phyloP scores from a whole-genome alignment of 2,797 vertebrate species.

The Argentina silus region DNA sequence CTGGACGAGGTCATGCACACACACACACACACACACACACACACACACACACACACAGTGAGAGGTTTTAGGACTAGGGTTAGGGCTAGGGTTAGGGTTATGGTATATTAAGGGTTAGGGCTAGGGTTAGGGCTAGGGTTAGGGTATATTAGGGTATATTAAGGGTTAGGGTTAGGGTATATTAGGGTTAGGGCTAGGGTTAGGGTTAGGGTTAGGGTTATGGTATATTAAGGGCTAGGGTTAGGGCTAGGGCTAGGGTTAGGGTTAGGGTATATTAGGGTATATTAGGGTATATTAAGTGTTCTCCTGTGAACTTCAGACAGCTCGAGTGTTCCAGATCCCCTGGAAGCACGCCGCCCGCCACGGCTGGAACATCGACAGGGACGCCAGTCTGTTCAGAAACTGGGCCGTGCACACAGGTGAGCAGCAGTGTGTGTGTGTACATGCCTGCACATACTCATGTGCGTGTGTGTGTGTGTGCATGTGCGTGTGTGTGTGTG shows the following conservation, averaged over 20 bases:
- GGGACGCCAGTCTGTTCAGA: conserved; percentile 81
- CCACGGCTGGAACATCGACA: conserved; percentile 83
- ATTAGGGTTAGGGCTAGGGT: too few species aligned
- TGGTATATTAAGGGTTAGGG: too few species aligned
- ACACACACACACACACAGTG: too few species aligned
- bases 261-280: not conserved
- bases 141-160: too few species aligned
- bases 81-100: too few species aligned
- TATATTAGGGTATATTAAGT: not conserved
- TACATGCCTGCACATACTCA: not conserved
- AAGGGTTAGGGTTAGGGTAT: too few species aligned
- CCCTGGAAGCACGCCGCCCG: conserved; percentile 84
- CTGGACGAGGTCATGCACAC: conserved; percentile 78
- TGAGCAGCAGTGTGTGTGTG: conserved; percentile 42
- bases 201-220: too few species aligned
- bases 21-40: not conserved
- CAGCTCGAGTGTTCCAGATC: conserved; percentile 79
- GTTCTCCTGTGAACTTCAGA: conserved; percentile 44
- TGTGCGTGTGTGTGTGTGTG: not conserved
- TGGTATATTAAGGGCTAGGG: too few species aligned
- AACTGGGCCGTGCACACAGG: conserved; percentile 85
- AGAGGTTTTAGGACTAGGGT: too few species aligned
- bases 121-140: too few species aligned
- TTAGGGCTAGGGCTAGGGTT: too few species aligned
- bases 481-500: not conserved